Evolutionary conservation across 1,140 invertebrate species (phyloP), one percentile per base, ranked within the genome.

Genomic region (Sweltsa coloradensis): DNA sequence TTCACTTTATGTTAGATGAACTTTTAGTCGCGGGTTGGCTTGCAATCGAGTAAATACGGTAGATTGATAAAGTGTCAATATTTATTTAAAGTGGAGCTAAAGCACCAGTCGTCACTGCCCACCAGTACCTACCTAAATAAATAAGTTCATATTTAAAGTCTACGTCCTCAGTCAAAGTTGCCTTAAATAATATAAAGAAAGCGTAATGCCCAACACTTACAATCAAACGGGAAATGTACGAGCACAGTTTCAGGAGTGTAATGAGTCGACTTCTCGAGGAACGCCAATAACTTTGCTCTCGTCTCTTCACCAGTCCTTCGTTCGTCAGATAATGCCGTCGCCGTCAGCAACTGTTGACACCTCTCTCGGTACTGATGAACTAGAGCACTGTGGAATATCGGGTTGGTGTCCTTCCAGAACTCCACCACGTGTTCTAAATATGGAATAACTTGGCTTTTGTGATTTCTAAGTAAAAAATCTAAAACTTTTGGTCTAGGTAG

Each of bases 371-470:
- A 92, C 61, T 89, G 83, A 61, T 85, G 82, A 3, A 94, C 78
- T 14, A 98, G 67, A 11, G 85, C 81, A 63, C 97, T 94, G 60
- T 98, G 95, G 54, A 96, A 89, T 13, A 86, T 59, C 0, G 85
- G 70, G 60, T 83, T 89, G 1, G 73, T 79, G 53, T 98, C 95
- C 45, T 83, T 75, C 89, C 92, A 97, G 6, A 78, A 74, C 51
- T 84, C 73, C 19, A 99, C 89, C 0, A 97, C 76, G 63, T 98
- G 91, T 62, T 98, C 92, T 55, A 97, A 66, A 65, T 98, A 99
- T 1, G 86, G 83, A 60, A 96, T 89, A 0, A 91, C 85, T 19
- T 94, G 65, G 40, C 74, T 60, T 51, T 85, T 81, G 52, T 91
- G 85, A 50, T 79, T 84, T 56, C 81, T 78, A 2, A 89, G 68